phyloP scores from a whole-genome alignment of 1,140 invertebrate genomes.

The Chrysopa pallens region DNA sequence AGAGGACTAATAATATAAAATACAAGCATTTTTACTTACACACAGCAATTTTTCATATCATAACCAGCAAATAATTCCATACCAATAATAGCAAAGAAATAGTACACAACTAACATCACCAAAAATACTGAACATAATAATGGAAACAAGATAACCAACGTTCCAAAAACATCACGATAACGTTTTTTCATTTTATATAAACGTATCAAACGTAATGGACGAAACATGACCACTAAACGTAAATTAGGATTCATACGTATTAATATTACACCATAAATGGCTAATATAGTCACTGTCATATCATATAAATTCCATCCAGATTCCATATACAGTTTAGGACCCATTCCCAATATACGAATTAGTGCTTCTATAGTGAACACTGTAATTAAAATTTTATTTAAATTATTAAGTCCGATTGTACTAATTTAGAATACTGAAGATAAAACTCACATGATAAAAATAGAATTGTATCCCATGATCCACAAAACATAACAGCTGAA shows the following conservation, averaged over 20 bases:
- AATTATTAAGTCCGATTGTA: slow-evolving; percentile 9
- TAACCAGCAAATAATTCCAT: slow-evolving; percentile 74
- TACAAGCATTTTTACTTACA: slow-evolving; percentile 47
- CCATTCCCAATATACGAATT: slow-evolving; percentile 55
- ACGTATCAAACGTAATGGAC: slow-evolving; percentile 45
- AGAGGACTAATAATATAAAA: no score
- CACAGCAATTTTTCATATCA: slow-evolving; percentile 67
- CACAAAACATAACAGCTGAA: slow-evolving; percentile 40
- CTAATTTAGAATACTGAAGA: background rate
- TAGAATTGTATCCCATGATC: slow-evolving; percentile 55
- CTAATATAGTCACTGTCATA: slow-evolving; percentile 49
- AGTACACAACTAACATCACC: slow-evolving; percentile 75
- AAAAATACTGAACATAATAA: slow-evolving; percentile 59
- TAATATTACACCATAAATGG: slow-evolving; percentile 43
- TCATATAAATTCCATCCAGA: slow-evolving; percentile 83
- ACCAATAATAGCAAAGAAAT: slow-evolving; percentile 80
- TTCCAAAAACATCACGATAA: slow-evolving; percentile 79
- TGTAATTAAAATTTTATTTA: slow-evolving; percentile 26
- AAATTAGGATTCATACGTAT: slow-evolving; percentile 45
- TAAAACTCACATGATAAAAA: slow-evolving; percentile 45
- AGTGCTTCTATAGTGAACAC: slow-evolving; percentile 60
- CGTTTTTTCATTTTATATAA: slow-evolving; percentile 70
- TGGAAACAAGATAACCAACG: slow-evolving; percentile 63
- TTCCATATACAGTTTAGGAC: slow-evolving; percentile 49
- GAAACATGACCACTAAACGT: slow-evolving; percentile 54